Base-by-base conservation (phyloP, 2,113 vertebrate species). In the Micronycteris hirsuta region DNA sequence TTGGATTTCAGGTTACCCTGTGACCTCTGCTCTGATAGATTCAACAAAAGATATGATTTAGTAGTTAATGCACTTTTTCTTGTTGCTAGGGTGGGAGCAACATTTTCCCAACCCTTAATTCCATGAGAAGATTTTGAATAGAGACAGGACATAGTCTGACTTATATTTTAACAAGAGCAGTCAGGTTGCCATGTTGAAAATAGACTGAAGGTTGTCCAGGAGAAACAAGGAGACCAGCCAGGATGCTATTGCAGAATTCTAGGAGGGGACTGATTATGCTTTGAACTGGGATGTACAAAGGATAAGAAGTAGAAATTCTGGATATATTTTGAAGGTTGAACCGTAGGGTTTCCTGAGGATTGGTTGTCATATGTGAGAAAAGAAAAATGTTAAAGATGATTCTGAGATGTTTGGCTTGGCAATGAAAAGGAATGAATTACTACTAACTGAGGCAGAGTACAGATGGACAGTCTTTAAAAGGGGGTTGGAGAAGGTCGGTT, bases 121-220 rank as follows among this genome's bases (percentile, higher is more conserved):
- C 15, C 56, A 28, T 41, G 41, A 77, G 58, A 89, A 26, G 61
- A 71, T 94, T 86, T 71, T 89, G 19, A 91, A 31, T 92, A 58
- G 52, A 86, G 26, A 36, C 20, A 84, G 38, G 43, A 77, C 13
- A 12, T 87, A 91, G 31, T 76, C 56, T 93, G n/a, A 81, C 52
- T n/a, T 94, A 16, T 81, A 58, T 68, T 95, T 95, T 95, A 61
- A 58, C 49, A 81, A 86, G 49, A 95, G 38, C 54, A 76, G 28
- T 89, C 84, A 88, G 49, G 8, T 73, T 67, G n/a, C 47, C 83
- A 13, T 86, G 36, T 73, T 85, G 47, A 56, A 49, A 94, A 68
- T 20, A 76, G 45, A 58, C 22, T 26, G 49, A 82, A 76, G 36
- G 58, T 4, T 76, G 68, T 9, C 16, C 13, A 80, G 80, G 12